Base-by-base conservation (phyloP, 2,113 vertebrate genomes). In the Polyodon spathula region DNA sequence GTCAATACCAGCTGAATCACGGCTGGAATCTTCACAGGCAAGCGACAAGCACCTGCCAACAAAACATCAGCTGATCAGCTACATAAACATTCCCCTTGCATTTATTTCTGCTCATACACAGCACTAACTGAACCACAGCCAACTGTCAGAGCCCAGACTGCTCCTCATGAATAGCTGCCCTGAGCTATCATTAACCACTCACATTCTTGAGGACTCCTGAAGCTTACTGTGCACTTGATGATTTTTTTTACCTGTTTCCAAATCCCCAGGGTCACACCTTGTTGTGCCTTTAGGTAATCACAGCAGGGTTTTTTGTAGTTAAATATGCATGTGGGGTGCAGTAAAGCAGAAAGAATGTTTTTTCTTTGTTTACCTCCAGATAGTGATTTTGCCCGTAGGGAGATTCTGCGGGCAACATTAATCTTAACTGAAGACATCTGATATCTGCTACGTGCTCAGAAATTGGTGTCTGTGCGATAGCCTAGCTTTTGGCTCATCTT, bases 321-420 rank as follows among this genome's bases (percentile, higher is more conserved):
- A n/a, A n/a, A n/a, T 50, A 14, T 8, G 46, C 46, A 8, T 50
- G 46, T 12, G n/a, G 46, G 11, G 10, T 50, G 11, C 46, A 50
- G 46, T 12, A 10, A 50, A 50, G 46, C n/a, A 50, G 46, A 50
- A 50, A 50, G n/a, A n/a, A n/a, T n/a, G n/a, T n/a, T n/a, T n/a
- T n/a, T n/a, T n/a, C n/a, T n/a, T n/a, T n/a, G n/a, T n/a, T n/a
- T n/a, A n/a, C n/a, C n/a, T n/a, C n/a, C n/a, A 68, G 58, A 70
- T 62, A 16, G 55, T 40, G n/a, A 60, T 11, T 15, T 37, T 48
- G 40, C 64, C 53, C 56, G 16, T 66, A 59, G 64, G 14, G n/a
- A n/a, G 1, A 40, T 27, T n/a, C n/a, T n/a, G n/a, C n/a, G n/a
- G n/a, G n/a, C n/a, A n/a, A n/a, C n/a, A n/a, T n/a, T n/a, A 50